Evolutionary conservation across 1,140 invertebrate genomes (phyloP).

Genomic region (Ectropis grisescens): DNA sequence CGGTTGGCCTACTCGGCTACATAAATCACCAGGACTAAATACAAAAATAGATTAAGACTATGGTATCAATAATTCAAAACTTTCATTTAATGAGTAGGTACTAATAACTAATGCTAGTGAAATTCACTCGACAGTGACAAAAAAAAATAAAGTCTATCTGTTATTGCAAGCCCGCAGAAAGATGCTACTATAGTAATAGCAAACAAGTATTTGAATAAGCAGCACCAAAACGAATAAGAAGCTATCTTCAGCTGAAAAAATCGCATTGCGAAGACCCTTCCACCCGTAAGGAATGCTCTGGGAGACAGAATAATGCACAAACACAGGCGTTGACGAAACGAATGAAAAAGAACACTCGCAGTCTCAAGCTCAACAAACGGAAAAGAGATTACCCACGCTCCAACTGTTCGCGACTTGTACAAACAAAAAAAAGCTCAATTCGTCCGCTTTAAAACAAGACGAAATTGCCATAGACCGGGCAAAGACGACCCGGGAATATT

Average conservation of each 20-base stretch:
- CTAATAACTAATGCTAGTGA: too few species aligned
- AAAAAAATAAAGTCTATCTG: too few species aligned
- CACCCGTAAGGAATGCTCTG: constrained; percentile 41
- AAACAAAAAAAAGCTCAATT: constrained; percentile 65
- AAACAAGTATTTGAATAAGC: constrained; percentile 21
- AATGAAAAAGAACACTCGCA: constrained; percentile 46
- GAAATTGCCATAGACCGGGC: constrained; percentile 49
- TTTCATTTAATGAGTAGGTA: too few species aligned
- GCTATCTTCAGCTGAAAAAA: constrained; percentile 48
- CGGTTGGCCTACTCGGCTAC: too few species aligned
- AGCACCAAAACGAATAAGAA: constrained; percentile 20
- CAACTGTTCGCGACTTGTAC: constrained; percentile 61
- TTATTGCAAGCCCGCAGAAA: too few species aligned
- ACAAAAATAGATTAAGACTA: too few species aligned
- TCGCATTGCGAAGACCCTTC: constrained; percentile 43
- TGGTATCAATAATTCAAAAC: too few species aligned
- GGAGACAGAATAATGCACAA: constrained; percentile 37
- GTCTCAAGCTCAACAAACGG: constrained; percentile 62
- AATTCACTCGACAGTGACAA: too few species aligned
- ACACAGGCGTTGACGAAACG: constrained; percentile 50
- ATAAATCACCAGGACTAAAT: too few species aligned
- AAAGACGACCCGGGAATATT: constrained; percentile 60
- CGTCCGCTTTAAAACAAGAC: constrained; percentile 61
- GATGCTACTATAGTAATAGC: constrained; percentile 12
- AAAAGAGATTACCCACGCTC: constrained; percentile 66